Percentiles rank a stretch among this genome's conserved stretches.
Conservation (phyloP, 2,113 vertebrate genomes). For the Salvelinus namaycush region DNA sequence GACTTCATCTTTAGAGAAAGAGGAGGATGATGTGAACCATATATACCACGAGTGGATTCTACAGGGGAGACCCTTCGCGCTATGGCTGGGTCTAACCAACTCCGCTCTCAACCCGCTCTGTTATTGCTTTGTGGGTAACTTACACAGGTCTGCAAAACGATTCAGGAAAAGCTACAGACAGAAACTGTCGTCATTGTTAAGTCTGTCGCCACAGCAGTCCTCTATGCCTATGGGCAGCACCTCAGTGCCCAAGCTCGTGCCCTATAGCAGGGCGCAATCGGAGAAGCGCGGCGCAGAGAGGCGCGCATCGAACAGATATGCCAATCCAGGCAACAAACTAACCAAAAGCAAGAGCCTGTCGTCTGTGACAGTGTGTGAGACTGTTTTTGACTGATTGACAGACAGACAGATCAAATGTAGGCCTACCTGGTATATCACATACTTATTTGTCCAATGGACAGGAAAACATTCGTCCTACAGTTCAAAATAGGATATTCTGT, state of each 20-base stretch:
- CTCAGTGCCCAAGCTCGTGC: constrained; percentile 24
- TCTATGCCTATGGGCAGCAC: constrained; percentile 16
- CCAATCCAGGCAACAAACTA: constrained; percentile 20
- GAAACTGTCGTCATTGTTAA: constrained; percentile 61
- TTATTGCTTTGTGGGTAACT: constrained; percentile 69
- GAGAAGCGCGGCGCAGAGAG: constrained; percentile 13
- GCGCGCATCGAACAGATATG: constrained; percentile 9
- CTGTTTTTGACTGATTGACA: constrained; percentile 37
- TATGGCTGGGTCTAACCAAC: constrained; percentile 71
- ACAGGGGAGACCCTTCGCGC: constrained; percentile 62
- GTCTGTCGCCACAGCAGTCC: constrained; percentile 25
- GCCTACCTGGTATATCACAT: background rate
- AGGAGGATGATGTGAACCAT: constrained; percentile 25
- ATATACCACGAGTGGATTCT: constrained; percentile 60
- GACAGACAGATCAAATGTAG: background rate
- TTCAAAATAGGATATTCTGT: background rate
- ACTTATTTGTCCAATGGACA: background rate
- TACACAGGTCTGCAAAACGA: constrained; percentile 65
- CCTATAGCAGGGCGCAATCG: constrained; percentile 23
- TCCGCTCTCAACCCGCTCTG: constrained; percentile 70
- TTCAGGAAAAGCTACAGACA: constrained; percentile 61
- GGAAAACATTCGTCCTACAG: background rate
- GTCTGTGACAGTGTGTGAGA: constrained; percentile 51
- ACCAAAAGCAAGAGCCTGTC: constrained; percentile 45
- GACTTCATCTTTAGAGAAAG: constrained; percentile 40